These are phyloP conservation scores for Carduelis carduelis DNA, from an alignment of 2,797 vertebrate genomes.

Conservation along the genomic window DNA sequence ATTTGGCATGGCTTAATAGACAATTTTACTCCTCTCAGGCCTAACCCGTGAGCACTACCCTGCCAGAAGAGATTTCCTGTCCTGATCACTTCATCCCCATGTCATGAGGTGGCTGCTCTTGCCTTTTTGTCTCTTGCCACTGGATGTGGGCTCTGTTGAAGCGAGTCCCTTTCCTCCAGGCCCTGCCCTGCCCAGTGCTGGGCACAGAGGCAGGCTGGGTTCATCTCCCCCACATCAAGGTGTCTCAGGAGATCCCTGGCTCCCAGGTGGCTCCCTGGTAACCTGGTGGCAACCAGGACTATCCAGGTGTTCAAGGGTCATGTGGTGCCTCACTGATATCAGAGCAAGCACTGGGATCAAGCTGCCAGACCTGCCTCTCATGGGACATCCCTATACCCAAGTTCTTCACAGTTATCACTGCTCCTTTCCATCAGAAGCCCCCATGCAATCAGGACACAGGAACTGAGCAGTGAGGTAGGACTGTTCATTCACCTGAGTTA, in stretches of 20 bases:
- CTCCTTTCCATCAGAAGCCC: background rate
- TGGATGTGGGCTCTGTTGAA: background rate
- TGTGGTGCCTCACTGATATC: background rate
- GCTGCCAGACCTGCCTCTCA: background rate
- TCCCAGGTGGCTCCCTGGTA: background rate
- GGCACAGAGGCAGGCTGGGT: background rate
- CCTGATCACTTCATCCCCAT: background rate
- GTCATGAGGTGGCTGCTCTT: rapidly evolving
- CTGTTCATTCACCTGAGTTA: background rate
- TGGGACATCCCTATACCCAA: background rate
- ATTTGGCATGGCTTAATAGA: constrained; percentile 11
- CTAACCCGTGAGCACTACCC: background rate
- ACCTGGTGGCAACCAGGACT: background rate
- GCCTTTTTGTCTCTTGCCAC: background rate
- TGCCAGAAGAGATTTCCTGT: background rate
- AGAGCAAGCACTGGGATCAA: rapidly evolving
- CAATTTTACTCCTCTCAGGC: background rate
- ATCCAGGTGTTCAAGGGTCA: rapidly evolving
- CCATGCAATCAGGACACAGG: background rate
- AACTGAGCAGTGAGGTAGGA: background rate
- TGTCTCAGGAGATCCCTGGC: background rate
- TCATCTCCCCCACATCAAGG: background rate
- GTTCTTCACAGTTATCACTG: background rate
- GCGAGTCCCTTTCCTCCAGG: background rate
- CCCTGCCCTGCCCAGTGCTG: background rate